A percentile compares a stretch with the other conserved stretches of the same genome.
Evolutionary conservation across 2,113 vertebrate genomes (phyloP).

Genomic region (Mionectes macconnelli): DNA sequence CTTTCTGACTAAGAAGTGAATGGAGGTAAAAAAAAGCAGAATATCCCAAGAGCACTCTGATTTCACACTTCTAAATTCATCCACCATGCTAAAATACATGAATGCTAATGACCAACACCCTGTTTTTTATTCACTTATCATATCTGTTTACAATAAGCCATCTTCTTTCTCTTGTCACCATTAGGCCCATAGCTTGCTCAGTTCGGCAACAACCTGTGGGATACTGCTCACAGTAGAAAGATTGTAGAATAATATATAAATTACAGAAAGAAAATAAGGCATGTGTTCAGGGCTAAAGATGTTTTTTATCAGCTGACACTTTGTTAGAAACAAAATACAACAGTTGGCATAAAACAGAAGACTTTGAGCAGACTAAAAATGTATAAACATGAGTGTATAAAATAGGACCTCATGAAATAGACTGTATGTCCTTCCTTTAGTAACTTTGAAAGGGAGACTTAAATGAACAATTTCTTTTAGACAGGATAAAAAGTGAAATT

Average conservation of each 20-base stretch:
- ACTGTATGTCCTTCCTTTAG: not conserved
- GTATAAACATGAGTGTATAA: not conserved
- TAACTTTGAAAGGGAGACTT: not conserved
- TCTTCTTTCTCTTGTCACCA: constrained; percentile 11
- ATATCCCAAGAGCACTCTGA: not conserved
- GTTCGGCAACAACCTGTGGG: constrained; percentile 15
- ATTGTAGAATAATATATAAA: not conserved
- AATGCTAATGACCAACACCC: constrained; percentile 4
- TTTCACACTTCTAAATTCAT: not conserved
- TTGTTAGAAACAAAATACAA: not conserved
- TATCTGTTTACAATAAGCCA: constrained; percentile 25
- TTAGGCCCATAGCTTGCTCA: not conserved
- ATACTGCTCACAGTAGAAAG: no score
- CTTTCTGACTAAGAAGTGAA: not conserved
- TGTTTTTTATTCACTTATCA: constrained; percentile 46
- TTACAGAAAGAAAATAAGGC: not conserved
- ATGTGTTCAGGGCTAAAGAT: not conserved
- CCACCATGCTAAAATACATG: not conserved
- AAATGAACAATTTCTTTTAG: not conserved
- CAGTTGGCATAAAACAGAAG: not conserved
- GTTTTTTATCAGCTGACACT: not conserved
- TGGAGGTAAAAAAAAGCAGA: not conserved
- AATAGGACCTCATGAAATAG: not conserved
- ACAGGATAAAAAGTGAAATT: not conserved
- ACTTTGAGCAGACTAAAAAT: not conserved